phyloP scores from a whole-genome alignment of 2,113 vertebrate genomes.

The Cygnus buccinator region DNA sequence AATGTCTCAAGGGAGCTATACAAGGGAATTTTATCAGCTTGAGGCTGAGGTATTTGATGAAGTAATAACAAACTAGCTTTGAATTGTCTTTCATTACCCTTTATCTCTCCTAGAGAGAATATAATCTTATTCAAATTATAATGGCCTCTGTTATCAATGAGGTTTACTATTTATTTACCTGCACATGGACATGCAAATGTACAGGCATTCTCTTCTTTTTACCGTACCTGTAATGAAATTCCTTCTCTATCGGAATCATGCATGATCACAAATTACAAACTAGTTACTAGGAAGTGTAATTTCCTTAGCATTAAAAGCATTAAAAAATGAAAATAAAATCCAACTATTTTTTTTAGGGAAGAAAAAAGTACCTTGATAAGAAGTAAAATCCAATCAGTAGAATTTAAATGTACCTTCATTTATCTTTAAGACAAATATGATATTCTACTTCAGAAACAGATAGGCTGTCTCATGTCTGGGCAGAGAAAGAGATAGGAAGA shows the following conservation, averaged over 20 bases:
- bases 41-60: conserved; percentile 80
- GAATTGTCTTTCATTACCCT: conserved; percentile 84
- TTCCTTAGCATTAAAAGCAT: conserved; percentile 68
- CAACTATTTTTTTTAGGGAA: conserved; percentile 32
- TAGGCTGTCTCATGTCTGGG: neutral
- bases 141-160: conserved; percentile 81
- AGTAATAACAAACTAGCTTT: conserved; percentile 83
- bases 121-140: conserved; percentile 87
- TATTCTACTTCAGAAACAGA: conserved; percentile 36
- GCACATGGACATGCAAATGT: conserved; percentile 74
- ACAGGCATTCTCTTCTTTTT: conserved; percentile 66
- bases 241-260: conserved; percentile 73
- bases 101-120: conserved; percentile 82
- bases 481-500: neutral
- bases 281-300: conserved; percentile 71
- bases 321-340: conserved; percentile 66
- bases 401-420: conserved; percentile 61
- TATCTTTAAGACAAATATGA: conserved; percentile 58
- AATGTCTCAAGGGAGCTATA: conserved; percentile 72
- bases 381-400: conserved; percentile 71
- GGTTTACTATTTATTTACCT: conserved; percentile 84
- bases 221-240: conserved; percentile 78
- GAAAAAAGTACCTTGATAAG: conserved; percentile 62
- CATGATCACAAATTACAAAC: conserved; percentile 80
- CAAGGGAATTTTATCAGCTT: conserved; percentile 78